phyloP scores from a whole-genome alignment of 1,140 invertebrate genomes.

The Myzus persicae region DNA sequence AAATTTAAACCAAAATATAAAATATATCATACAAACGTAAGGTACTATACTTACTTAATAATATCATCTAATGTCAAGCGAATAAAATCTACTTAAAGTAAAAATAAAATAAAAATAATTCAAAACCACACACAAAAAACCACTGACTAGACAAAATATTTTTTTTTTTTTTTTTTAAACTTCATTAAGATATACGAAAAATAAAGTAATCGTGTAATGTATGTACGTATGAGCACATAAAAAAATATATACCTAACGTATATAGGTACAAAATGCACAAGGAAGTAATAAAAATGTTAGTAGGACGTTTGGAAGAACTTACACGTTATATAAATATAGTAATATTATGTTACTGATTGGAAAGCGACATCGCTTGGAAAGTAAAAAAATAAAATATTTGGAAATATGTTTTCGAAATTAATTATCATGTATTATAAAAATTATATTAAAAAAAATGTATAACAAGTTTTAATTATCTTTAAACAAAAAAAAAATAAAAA shows the following conservation, averaged over 20 bases:
- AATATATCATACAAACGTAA: slow-evolving; percentile 2
- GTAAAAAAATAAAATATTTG: slow-evolving; percentile 28
- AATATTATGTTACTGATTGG: slow-evolving; percentile 48
- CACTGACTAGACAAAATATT: slow-evolving; percentile 42
- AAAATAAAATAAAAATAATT: background rate
- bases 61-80: slow-evolving; percentile 30
- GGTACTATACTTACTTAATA: background rate
- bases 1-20: slow-evolving; percentile 28
- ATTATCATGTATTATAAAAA: slow-evolving; percentile 59
- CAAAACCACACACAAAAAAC: slow-evolving; percentile 35
- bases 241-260: background rate
- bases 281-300: slow-evolving; percentile 58
- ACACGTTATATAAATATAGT: background rate
- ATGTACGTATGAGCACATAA: background rate
- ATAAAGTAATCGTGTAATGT: slow-evolving; percentile 23
- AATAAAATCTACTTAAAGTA: slow-evolving; percentile 22
- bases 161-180: background rate
- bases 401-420: slow-evolving; percentile 54
- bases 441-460: slow-evolving; percentile 58
- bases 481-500: slow-evolving; percentile 54
- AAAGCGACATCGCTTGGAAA: background rate
- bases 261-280: background rate
- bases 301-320: slow-evolving; percentile 55
- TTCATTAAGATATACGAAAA: background rate
- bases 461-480: slow-evolving; percentile 59